Evolutionary conservation across 64 coral and sea anemone species (phyloP), one percentile per base, ranked within the genome.

Genomic region (Hydrozoanthus tunicans): DNA sequence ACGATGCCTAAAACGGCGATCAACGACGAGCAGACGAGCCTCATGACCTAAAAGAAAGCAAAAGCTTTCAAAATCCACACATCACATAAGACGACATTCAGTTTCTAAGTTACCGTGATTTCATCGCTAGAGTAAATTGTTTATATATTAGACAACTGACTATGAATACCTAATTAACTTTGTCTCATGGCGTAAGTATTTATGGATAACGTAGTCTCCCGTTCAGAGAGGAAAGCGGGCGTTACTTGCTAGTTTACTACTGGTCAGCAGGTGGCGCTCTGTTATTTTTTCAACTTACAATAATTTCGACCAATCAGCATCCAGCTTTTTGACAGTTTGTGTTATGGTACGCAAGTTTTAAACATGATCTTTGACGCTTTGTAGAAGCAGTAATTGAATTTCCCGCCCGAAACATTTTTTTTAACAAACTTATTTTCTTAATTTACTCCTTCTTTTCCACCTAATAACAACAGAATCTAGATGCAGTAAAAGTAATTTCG

Each of bases 121-220:
- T 91, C 90, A 89, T 89, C 59, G 92, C 70, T 91, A 93, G 80
- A 82, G 83, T 92, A 89, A 93, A 93, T 97, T 97, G 95, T 97
- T 97, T 97, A 97, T 97, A 89, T 94, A 97, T 97, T 97, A 97
- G 95, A 83, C 83, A 97, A 97, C 92, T 90, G 90, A 89, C 74
- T 89, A 97, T 97, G 92, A 97, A 97, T 93, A 91, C 77, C 91
- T 97, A 97, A 97, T 97, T 83, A 72, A 83, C 78, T 91, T 97
- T 97, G 86, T 88, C 83, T 97, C 82, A 97, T 97, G 95, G 73
- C 73, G 75, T 11, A 97, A 94, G 86, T 97, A 97, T 97, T 93
- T 94, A 63, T 55, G 57, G 90, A 97, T 97, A 97, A 97, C 95
- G 95, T 97, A 94, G 95, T 97, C 57, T 89, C 60, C 79, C 80